Evolutionary conservation across 2,888 invertebrate genomes (phyloP).

Genomic region (Erebia palarica): DNA sequence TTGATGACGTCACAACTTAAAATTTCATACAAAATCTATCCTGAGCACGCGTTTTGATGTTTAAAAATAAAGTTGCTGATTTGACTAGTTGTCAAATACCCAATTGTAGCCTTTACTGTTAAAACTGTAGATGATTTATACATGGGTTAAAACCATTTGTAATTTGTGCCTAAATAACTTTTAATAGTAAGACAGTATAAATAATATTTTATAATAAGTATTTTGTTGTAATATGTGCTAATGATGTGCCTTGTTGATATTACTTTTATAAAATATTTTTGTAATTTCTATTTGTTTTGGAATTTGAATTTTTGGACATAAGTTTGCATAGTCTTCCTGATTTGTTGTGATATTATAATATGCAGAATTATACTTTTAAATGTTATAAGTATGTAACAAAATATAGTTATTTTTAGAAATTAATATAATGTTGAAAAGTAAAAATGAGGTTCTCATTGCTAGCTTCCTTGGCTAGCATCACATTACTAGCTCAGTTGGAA

Average conservation of each 20-base stretch:
- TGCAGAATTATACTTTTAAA: slow-evolving; percentile 42
- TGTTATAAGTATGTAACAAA: slow-evolving; percentile 10
- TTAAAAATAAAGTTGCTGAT: too few relatives aligned
- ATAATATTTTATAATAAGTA: too few relatives aligned
- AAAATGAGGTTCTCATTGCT: not conserved
- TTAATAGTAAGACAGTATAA: too few relatives aligned
- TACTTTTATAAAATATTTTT: slow-evolving; percentile 35
- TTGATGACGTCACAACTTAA: too few relatives aligned
- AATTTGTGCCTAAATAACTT: too few relatives aligned
- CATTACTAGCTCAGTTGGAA: too few relatives aligned
- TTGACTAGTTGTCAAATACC: too few relatives aligned
- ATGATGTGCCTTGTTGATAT: slow-evolving; percentile 57
- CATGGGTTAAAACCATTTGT: too few relatives aligned
- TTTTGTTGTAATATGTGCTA: slow-evolving; percentile 45
- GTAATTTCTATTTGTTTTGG: slow-evolving; percentile 39
- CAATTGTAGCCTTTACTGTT: not conserved
- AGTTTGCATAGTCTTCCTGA: slow-evolving; percentile 50
- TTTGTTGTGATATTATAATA: slow-evolving; percentile 53
- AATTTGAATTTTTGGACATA: slow-evolving; percentile 44
- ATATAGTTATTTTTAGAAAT: slow-evolving; percentile 14
- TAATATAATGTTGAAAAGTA: slow-evolving; percentile 13
- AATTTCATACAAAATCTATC: too few relatives aligned
- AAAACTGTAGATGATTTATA: too few relatives aligned
- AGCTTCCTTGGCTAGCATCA: too few relatives aligned
- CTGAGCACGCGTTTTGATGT: too few relatives aligned